Percentiles rank a stretch among this genome's conserved stretches.
Conservation (phyloP, 2,113 vertebrate species). For the Zosterops hypoxanthus region DNA sequence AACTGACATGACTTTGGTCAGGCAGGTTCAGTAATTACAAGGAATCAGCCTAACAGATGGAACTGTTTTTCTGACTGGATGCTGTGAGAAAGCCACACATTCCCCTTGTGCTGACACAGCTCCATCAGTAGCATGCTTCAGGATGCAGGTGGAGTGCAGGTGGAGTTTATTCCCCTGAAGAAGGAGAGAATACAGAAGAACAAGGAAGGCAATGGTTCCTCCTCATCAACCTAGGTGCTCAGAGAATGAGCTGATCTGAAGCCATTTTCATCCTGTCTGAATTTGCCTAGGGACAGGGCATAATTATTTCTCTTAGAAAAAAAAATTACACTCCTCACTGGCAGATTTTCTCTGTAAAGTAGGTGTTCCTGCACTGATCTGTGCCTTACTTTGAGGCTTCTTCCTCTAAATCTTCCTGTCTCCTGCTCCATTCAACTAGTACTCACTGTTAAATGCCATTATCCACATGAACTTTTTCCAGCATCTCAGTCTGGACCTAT, state of each 20-base stretch:
- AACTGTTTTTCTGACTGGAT: not conserved
- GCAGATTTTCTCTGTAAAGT: not conserved
- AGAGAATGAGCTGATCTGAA: not conserved
- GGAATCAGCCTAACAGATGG: not conserved
- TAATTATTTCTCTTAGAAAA: conserved; percentile 7
- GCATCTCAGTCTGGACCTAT: not conserved
- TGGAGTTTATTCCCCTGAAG: not conserved
- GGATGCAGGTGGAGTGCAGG: not conserved
- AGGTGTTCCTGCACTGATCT: not conserved
- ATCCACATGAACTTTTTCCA: not conserved
- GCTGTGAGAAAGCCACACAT: not conserved
- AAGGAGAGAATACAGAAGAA: not conserved
- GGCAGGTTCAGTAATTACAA: not conserved
- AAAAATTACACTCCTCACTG: not conserved
- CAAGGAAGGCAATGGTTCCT: not conserved
- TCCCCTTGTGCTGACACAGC: not conserved
- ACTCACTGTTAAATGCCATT: not conserved
- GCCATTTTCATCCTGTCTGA: not conserved
- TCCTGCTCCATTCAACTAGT: not conserved
- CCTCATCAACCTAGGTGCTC: not conserved
- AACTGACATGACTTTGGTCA: not conserved
- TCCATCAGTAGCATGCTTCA: not conserved
- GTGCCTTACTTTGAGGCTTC: not conserved
- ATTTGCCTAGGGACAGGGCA: not conserved
- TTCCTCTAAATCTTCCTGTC: not conserved